phyloP scores from a whole-genome alignment of 2,888 invertebrate genomes.

The Orchesella flavescens region DNA sequence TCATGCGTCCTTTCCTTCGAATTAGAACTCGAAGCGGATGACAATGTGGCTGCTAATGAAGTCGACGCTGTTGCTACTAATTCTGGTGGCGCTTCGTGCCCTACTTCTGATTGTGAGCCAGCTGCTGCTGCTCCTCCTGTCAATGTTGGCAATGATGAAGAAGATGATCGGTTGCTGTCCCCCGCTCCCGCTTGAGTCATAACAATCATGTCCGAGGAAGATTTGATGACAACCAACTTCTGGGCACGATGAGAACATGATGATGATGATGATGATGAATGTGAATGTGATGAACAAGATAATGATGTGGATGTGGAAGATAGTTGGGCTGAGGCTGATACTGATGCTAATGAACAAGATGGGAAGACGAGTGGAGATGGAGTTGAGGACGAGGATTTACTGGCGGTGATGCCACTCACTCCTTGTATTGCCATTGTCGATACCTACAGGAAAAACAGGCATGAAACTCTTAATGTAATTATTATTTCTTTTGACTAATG shows the following conservation, averaged over 20 bases:
- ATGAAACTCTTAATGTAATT: neutral
- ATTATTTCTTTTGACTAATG: neutral
- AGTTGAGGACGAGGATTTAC: neutral
- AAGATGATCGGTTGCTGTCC: neutral
- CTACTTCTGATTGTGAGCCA: neutral
- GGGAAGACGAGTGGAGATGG: neutral
- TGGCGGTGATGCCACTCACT: constrained; percentile 10
- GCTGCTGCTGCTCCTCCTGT: neutral
- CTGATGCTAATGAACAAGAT: constrained; percentile 7
- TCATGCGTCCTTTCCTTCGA: neutral
- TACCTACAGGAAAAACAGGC: constrained; percentile 19
- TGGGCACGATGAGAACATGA: constrained; percentile 14
- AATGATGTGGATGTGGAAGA: neutral
- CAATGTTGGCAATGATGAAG: neutral
- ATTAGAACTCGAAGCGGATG: neutral
- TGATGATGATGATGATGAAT: neutral
- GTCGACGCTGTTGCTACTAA: neutral
- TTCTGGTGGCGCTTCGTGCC: neutral
- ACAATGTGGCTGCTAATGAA: constrained; percentile 1
- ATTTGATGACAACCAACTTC: constrained; percentile 17
- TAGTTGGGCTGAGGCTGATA: neutral
- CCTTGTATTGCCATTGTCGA: constrained; percentile 47
- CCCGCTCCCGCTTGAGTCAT: constrained; percentile 2
- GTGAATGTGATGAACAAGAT: neutral
- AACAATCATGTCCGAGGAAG: constrained; percentile 25